phyloP scores from a whole-genome alignment of 2,113 vertebrate species.

The Dicrurus megarhynchus region DNA sequence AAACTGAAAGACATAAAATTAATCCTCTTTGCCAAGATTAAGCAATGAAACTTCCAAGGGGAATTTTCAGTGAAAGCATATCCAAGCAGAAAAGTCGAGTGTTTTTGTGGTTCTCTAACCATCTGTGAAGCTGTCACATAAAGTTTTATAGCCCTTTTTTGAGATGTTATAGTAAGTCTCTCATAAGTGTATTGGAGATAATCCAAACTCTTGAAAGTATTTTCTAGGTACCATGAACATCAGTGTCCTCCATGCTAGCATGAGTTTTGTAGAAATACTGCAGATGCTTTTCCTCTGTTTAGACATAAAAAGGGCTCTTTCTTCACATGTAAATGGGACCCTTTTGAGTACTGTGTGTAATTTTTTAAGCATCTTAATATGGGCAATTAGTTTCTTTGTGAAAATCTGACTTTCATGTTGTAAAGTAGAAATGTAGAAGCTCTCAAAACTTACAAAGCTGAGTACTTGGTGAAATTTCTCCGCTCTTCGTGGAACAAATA shows the following conservation, averaged over 20 bases:
- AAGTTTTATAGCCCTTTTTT: background rate
- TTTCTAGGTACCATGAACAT: background rate
- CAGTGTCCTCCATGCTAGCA: background rate
- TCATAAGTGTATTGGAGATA: background rate
- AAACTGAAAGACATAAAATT: background rate
- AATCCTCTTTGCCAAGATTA: constrained; percentile 25
- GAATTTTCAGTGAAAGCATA: constrained; percentile 3
- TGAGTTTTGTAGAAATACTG: background rate
- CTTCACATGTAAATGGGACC: background rate
- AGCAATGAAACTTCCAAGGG: background rate
- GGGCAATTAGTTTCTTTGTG: background rate
- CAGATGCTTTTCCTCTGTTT: background rate
- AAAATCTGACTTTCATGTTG: background rate
- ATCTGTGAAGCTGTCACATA: background rate
- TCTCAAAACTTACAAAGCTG: background rate
- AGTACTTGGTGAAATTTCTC: background rate
- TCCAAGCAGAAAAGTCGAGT: background rate
- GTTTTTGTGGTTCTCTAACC: background rate
- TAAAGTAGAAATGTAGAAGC: background rate
- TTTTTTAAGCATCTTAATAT: background rate
- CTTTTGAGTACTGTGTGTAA: background rate
- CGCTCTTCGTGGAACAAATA: background rate
- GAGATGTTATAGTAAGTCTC: background rate
- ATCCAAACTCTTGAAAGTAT: background rate
- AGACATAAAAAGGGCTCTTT: background rate